Evolutionary conservation across 2,113 vertebrate species (phyloP).

Genomic region (Megaptera novaeangliae): DNA sequence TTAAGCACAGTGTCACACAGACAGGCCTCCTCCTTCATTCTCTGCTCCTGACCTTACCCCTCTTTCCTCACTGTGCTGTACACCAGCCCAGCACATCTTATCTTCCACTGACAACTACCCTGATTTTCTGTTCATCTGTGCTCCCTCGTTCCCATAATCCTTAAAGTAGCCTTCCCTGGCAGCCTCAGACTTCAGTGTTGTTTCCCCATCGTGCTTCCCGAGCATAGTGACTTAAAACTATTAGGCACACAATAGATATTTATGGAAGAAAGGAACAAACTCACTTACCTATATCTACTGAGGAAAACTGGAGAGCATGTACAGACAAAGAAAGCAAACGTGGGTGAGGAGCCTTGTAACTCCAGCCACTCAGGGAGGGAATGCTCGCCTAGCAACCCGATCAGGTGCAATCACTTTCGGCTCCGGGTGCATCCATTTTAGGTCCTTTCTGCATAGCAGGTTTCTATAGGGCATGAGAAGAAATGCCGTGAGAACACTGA

Average conservation of each 20-base stretch:
- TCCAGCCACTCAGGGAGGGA: too few species aligned
- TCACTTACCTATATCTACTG: background rate
- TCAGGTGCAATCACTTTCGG: fast-evolving
- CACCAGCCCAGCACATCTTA: background rate
- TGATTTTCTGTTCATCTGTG: background rate
- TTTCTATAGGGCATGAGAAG: background rate
- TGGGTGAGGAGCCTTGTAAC: background rate
- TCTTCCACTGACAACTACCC: background rate
- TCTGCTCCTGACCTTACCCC: background rate
- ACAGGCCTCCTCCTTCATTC: background rate
- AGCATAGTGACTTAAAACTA: background rate
- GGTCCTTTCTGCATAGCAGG: background rate
- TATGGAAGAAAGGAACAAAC: background rate
- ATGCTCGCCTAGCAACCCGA: background rate
- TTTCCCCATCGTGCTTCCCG: background rate
- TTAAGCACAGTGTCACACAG: background rate
- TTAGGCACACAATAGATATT: background rate
- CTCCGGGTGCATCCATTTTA: background rate
- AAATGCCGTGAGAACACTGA: background rate
- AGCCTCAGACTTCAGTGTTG: background rate
- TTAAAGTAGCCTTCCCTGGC: background rate
- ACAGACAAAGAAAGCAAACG: background rate
- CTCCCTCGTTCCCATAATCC: background rate
- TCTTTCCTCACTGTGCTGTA: background rate
- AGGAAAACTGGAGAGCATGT: background rate